These are phyloP conservation scores for Liasis olivaceus DNA, from an alignment of 2,797 vertebrate species.

Conservation along the genomic window DNA sequence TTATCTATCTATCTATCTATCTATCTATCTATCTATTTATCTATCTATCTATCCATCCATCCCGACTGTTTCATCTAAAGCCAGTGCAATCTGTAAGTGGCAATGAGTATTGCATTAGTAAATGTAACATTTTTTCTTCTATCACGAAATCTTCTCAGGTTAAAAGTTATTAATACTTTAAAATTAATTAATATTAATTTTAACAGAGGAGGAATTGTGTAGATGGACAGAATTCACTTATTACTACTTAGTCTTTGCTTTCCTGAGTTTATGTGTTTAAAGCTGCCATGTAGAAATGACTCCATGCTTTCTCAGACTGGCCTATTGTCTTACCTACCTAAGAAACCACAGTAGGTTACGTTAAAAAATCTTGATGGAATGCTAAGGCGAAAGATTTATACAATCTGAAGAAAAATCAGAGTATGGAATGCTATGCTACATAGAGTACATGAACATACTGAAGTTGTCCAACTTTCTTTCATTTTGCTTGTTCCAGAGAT, in stretches of 20 bases:
- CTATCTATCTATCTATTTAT: no score
- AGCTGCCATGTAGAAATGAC: neutral
- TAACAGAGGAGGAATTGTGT: neutral
- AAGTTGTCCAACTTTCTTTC: neutral
- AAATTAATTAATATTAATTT: no score
- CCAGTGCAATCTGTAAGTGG: slow-evolving; percentile 57
- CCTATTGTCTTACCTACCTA: neutral
- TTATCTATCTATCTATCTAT: no score
- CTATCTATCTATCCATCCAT: no score
- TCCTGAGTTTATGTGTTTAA: neutral
- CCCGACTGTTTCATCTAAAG: neutral
- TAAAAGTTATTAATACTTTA: neutral
- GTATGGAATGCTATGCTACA: neutral
- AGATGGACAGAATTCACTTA: neutral
- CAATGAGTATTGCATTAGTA: slow-evolving; percentile 58
- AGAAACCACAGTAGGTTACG: neutral
- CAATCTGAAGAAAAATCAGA: no score
- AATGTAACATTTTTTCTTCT: slow-evolving; percentile 35
- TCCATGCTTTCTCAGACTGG: neutral
- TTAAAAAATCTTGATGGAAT: neutral
- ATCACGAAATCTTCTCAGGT: neutral
- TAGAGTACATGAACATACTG: neutral
- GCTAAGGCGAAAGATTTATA: neutral
- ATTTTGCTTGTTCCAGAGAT: neutral
- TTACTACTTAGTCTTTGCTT: neutral